Base-by-base conservation (phyloP, 2,113 vertebrate species). In the Pedionomus torquatus region DNA sequence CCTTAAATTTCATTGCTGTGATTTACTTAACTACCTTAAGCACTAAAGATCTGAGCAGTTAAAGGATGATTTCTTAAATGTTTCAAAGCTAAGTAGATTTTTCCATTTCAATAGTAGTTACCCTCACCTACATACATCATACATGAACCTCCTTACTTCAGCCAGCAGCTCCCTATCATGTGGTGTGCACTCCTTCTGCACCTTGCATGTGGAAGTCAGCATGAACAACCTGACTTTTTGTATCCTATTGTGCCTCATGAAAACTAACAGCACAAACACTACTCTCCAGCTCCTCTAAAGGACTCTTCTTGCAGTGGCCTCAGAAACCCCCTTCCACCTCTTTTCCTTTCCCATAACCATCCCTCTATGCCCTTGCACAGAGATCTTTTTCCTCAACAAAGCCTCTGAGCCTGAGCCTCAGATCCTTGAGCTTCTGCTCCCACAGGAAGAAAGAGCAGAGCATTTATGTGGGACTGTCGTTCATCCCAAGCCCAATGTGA, bases 11-110 rank as follows among this genome's bases (percentile, higher is more conserved):
- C 68, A 77, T 65, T 89, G 49, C 52, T 80, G 30, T 69, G 31
- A 91, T 83, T 94, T 89, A 80, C 76, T 44, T 88, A 85, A 88
- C 31, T 66, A 35, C 75, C 58, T 80, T 69, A 69, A 83, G 37
- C 44, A 52, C 39, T 83, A 72, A 88, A 86, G 7, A 43, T 43
- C 66, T 72, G 19, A 83, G 66, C 17, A 72, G 46, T 37, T 85
- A 71, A 78, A 44, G 18, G 26, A 66, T 55, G 28, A 75, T 39
- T 66, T 61, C 65, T 90, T 66, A 82, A 66, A 52, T 61, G 25
- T 74, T 87, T 78, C 23, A 61, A 30, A 23, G 31, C 49, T 65
- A 9, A 72, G 16, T 23, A 51, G 7, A 63, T 37, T 83, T 72
- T 69, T 8, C 13, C 44, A 82, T 82, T 92, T 35, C 20, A 30